Percentiles rank a stretch among this genome's conserved stretches.
These are phyloP conservation scores for Apolygus lucorum DNA, from an alignment of 1,140 invertebrate genomes.

Conservation along the genomic window DNA sequence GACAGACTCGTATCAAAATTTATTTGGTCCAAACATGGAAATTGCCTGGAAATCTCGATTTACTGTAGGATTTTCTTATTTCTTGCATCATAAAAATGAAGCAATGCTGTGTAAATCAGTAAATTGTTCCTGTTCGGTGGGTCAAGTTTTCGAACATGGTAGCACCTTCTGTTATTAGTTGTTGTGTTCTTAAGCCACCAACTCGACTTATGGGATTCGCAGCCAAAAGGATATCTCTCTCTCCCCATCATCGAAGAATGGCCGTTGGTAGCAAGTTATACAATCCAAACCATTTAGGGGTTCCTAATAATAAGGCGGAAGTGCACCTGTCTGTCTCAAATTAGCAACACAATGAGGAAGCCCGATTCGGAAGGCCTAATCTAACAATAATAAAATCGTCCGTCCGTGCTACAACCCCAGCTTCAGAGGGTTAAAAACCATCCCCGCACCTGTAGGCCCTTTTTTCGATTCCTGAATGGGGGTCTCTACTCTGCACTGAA, in stretches of 20 bases:
- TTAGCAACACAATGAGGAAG: not conserved
- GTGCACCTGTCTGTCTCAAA: not conserved
- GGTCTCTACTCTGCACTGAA: no score
- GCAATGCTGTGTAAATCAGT: no score
- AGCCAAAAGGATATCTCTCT: not conserved
- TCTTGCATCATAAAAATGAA: no score
- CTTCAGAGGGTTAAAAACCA: not conserved
- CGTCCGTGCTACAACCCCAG: not conserved
- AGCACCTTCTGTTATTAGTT: no score
- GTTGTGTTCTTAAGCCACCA: no score
- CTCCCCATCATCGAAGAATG: not conserved
- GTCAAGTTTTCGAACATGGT: no score
- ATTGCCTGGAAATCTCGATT: no score
- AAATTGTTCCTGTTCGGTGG: no score
- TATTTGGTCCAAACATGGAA: no score
- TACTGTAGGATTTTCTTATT: no score
- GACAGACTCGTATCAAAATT: no score
- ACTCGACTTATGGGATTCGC: no score
- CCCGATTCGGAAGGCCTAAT: not conserved
- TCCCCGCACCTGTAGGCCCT: not conserved
- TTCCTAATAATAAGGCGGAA: not conserved
- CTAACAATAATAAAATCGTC: not conserved
- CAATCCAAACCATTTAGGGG: not conserved
- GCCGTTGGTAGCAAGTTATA: constrained; percentile 11
- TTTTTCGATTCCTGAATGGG: not conserved